Base-by-base conservation (phyloP, 2,113 vertebrate species). In the Semnopithecus entellus region DNA sequence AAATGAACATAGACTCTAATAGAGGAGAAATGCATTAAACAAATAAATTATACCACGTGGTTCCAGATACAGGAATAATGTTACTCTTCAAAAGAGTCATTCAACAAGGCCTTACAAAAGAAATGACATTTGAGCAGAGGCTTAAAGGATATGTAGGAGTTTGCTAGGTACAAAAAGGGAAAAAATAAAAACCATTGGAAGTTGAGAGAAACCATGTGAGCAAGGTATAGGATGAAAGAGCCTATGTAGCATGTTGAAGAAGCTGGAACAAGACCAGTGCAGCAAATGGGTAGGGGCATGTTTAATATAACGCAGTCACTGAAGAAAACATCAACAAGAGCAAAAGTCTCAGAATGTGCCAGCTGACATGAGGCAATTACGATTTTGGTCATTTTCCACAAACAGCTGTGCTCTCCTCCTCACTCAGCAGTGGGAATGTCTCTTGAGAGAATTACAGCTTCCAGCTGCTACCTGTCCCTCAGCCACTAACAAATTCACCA, bases 401-500 rank as follows among this genome's bases (percentile, higher is more conserved):
- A 87, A 95, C 86, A 95, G 95, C 59, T 92, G 72, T 89, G 82
- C 57, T 88, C n/a, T 70, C 35, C 57, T 96, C 66, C 76, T 83
- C 86, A 79, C 38, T 95, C 50, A 82, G 81, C 43, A 93, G 64
- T 81, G 88, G 59, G 52, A 87, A 95, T 83, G n/a, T 57, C 75
- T 78, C 57, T 66, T 50, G 48, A 38, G 76, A 90, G 57, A 92
- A 86, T 78, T 45, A 94, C 50, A 94, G 55, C 79, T 89, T 91
- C 84, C 83, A 96, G 85, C 90, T 97, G 90, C 90, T 90, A 97
- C 86, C 81, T 83, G 78, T 70, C 75, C 68, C 38, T 48, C 20
- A 30, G 50, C 45, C 22, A 96, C 80, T 86, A 66, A 88, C n/a
- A 82, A 94, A 90, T 8, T 78, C 86, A 88, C 38, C 50, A 75